Evolutionary conservation across 2,113 vertebrate genomes (phyloP).

Genomic region (Synodontis membranacea): DNA sequence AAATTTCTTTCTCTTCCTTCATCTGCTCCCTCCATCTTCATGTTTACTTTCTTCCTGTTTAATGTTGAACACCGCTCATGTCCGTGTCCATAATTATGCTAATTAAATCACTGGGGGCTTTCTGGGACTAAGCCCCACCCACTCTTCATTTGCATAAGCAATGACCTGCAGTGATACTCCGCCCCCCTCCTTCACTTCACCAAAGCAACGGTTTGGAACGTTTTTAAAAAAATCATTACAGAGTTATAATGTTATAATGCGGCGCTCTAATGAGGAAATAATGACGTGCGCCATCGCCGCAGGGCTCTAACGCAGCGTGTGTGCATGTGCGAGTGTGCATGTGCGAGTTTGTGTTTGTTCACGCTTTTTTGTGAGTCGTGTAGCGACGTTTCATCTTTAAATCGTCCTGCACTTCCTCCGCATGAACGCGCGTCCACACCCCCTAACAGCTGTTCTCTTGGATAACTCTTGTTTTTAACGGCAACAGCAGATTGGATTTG

Average conservation of each 20-base stretch:
- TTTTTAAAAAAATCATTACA: constrained; percentile 32
- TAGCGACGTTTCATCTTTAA: background rate
- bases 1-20: background rate
- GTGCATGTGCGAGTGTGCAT: background rate
- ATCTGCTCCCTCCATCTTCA: background rate
- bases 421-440: background rate
- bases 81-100: constrained; percentile 17
- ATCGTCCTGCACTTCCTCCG: background rate
- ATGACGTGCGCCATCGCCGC: constrained; percentile 26
- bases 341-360: background rate
- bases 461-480: constrained; percentile 15
- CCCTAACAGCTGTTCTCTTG: constrained; percentile 5
- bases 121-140: background rate
- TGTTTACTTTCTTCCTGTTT: background rate
- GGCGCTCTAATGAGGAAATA: constrained; percentile 38
- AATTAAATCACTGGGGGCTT: constrained; percentile 14
- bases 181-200: constrained; percentile 28
- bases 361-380: constrained; percentile 2
- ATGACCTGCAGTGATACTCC: constrained; percentile 19
- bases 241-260: constrained; percentile 29
- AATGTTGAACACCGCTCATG: background rate
- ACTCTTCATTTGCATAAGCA: constrained; percentile 23
- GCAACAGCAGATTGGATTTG: background rate
- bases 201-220: constrained; percentile 35
- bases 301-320: constrained; percentile 8